Base-by-base conservation (phyloP, 2,797 vertebrate species). In the Catharus ustulatus region DNA sequence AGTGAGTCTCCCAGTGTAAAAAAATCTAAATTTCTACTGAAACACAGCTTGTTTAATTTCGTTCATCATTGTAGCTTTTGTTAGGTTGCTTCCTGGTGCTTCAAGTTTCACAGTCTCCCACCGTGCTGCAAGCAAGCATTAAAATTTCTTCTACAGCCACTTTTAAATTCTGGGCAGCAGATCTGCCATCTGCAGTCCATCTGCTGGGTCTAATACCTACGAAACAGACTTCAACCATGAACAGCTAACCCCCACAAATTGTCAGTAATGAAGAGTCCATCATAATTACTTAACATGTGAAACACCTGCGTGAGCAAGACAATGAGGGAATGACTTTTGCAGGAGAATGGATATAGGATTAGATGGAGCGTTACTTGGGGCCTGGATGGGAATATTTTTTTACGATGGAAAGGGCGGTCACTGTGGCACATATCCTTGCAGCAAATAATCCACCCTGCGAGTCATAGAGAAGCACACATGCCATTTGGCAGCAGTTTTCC, bases 191-290 rank as follows among this genome's bases (percentile, higher is more conserved):
- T 94, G 91, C 79, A 92, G 84, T 78, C 91, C 93, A 94, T 95
- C 94, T 96, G 96, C 85, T 91, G 87, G 34, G 85, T 72, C n/a
- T 89, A 81, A 87, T 81, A 46, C 78, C 69, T 87, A 83, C 94
- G 93, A 74, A 1, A 11, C 58, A 85, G 51, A 24, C 51, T 80
- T 89, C 79, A 94, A 30, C 79, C 58, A 69, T 22, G 54, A 90
- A 45, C 36, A 86, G 58, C 36, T 81, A 90, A 86, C 52, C 48
- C 15, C 19, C 48, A 55, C 83, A 94, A 94, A 94, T 58, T 94
- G 73, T 81, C 93, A 84, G n/a, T 91, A 93, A 91, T 93, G 93
- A 95, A 89, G 61, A 91, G 83, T 86, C 91, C 76, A 91, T 94
- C 91, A 66, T 88, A 94, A 93, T 90, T 73, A 74, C 71, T 80